Evolutionary conservation across 2,113 vertebrate genomes (phyloP).

Genomic region (Scomber colias): DNA sequence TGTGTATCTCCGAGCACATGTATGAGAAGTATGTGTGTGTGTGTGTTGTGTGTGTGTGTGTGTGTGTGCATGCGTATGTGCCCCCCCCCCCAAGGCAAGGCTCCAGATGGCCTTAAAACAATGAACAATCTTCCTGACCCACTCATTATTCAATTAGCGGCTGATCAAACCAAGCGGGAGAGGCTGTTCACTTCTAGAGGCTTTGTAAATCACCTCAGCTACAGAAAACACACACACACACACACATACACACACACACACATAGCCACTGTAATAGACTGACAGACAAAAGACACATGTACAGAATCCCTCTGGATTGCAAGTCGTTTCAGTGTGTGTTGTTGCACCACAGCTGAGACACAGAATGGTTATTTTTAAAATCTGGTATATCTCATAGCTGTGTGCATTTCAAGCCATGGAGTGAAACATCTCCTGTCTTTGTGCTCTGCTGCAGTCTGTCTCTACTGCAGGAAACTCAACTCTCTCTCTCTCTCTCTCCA

Average conservation of each 20-base stretch:
- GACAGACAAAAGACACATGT: not conserved
- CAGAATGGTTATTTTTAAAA: slow-evolving; percentile 25
- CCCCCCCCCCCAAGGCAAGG: slow-evolving; percentile 18
- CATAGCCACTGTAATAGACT: not conserved
- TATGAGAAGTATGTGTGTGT: not conserved
- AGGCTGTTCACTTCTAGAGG: slow-evolving; percentile 33
- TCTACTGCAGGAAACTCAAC: slow-evolving; percentile 30
- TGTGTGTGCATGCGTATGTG: not conserved
- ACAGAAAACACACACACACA: not conserved
- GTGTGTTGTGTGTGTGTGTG: slow-evolving; percentile 14
- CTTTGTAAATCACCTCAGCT: slow-evolving; percentile 35
- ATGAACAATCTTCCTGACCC: slow-evolving; percentile 62
- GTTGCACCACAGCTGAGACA: slow-evolving; percentile 46
- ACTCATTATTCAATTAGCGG: slow-evolving; percentile 67
- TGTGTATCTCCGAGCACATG: slow-evolving; percentile 30
- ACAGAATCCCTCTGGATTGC: slow-evolving; percentile 2
- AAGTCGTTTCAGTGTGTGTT: not conserved
- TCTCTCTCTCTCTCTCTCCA: slow-evolving; percentile 5
- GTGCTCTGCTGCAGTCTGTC: slow-evolving; percentile 37
- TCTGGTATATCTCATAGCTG: slow-evolving; percentile 7
- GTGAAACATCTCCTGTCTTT: slow-evolving; percentile 40
- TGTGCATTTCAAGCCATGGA: slow-evolving; percentile 21
- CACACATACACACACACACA: slow-evolving; percentile 6
- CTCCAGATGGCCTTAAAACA: slow-evolving; percentile 73
- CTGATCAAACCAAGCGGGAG: slow-evolving; percentile 61